Base-by-base conservation (phyloP, 2,113 vertebrate species). In the Austrofundulus limnaeus region DNA sequence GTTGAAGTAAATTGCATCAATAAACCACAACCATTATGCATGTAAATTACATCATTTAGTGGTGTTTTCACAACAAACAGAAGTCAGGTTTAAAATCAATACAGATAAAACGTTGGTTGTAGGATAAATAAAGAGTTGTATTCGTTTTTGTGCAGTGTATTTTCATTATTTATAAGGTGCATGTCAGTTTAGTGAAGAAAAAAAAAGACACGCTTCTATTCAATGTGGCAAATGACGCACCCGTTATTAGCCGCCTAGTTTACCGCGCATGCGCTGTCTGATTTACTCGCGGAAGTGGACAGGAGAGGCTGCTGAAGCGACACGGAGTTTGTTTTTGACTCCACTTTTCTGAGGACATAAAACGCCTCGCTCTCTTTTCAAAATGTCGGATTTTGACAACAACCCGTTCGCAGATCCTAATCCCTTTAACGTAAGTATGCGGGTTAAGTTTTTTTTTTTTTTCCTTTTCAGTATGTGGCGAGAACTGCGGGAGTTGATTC, bases 391-490 rank as follows among this genome's bases (percentile, higher is more conserved):
- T 41, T 94, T 91, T 87, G 95, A 95, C 42, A 87, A 61, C 42
- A 96, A 96, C 84, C 95, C 94, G 16, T 96, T 96, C 78, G 94
- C 93, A 51, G 93, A 94, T 43, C 84, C 95, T 56, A 87, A 96
- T 76, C 96, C 95, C 0, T 97, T 97, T 70, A 94, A 96, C 88
- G 96, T 97, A 89, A 89, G 82, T 82, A 19, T 0, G 9, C 57
- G 2, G 17, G 53, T 53, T 71, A 11, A 51, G 0, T 19, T 34
- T 41, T 21, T n/a, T 2, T 52, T 43, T 17, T 43, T 19, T 34
- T 41, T 21, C 14, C 7, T 52, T 43, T 17, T 43, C 4, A 21
- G n/a, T 46, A 25, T 45, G 1, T 28, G n/a, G 20, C n/a, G 0
- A 34, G 17, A 11, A 24, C n/a, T 56, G 11, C 10, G 34, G 31